Evolutionary conservation across 2,888 invertebrate species (phyloP).

Genomic region (Leptopilina drosophilae): DNA sequence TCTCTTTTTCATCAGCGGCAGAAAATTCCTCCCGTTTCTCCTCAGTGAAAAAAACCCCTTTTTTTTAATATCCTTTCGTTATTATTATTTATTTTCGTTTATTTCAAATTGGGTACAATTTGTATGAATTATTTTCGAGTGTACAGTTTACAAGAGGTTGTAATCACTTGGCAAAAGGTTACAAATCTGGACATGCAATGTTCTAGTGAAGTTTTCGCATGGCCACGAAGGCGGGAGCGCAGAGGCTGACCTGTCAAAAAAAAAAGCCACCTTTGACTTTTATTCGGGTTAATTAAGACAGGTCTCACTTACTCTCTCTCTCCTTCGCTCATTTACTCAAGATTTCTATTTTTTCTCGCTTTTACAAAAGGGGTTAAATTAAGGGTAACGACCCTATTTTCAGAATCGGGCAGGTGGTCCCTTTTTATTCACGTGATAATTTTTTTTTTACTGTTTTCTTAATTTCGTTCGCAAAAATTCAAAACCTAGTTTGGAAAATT

Average conservation of each 20-base stretch:
- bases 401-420: background rate
- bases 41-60: background rate
- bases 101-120: background rate
- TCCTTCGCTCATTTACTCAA: too few relatives aligned
- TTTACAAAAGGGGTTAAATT: background rate
- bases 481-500: too few relatives aligned
- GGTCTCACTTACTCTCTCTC: constrained; percentile 1
- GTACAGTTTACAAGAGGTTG: background rate
- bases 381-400: background rate
- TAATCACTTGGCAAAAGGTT: background rate
- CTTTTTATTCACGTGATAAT: background rate
- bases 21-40: constrained; percentile 9
- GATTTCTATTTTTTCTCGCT: background rate
- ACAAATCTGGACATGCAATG: too few relatives aligned
- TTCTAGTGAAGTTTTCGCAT: background rate
- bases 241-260: constrained; percentile 38
- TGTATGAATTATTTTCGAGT: background rate
- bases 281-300: constrained; percentile 15
- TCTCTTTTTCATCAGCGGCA: background rate
- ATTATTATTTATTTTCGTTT: background rate
- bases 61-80: background rate
- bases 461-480: too few relatives aligned
- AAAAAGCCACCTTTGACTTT: constrained; percentile 30
- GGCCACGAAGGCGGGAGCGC: constrained; percentile 39
- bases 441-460: background rate